Conservation (phyloP, 2,113 vertebrate species). For the Myotis davidii region DNA sequence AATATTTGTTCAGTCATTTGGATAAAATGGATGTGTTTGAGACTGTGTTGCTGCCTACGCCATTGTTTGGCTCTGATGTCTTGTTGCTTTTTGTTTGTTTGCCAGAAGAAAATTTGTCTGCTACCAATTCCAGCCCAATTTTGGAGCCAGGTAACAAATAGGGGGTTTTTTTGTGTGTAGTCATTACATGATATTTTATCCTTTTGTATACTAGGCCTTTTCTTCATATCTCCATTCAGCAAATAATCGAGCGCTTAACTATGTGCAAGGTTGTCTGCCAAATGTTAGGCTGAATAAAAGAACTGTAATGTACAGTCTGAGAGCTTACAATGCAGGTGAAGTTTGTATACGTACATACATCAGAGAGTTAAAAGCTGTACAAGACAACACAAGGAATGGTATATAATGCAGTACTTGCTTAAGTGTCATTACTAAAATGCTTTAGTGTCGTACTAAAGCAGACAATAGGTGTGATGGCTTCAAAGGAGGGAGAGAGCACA, state of each 20-base stretch:
- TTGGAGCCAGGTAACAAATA: conserved; percentile 55
- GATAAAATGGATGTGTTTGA: conserved; percentile 61
- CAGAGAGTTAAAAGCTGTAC: conserved; percentile 4
- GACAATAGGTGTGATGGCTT: not conserved
- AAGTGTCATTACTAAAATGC: not conserved
- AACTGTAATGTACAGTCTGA: not conserved
- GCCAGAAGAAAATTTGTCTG: conserved; percentile 2
- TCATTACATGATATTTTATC: not conserved
- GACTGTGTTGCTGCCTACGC: conserved; percentile 12
- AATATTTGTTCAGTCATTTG: conserved; percentile 38
- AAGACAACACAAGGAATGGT: not conserved
- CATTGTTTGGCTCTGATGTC: conserved; percentile 39
- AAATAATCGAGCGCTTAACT: conserved; percentile 20
- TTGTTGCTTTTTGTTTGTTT: conserved; percentile 19
- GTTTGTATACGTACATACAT: not conserved
- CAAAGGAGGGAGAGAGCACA: not conserved
- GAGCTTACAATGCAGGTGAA: not conserved
- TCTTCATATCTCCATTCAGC: not conserved
- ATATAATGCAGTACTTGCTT: not conserved
- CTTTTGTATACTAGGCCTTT: not conserved
- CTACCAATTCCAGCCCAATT: conserved; percentile 50
- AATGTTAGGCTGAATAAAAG: not conserved
- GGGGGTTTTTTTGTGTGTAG: not conserved
- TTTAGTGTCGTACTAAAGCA: not conserved
- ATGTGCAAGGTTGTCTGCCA: not conserved